Conservation (phyloP, 2,888 invertebrate species). For the Willowsia nigromaculata region DNA sequence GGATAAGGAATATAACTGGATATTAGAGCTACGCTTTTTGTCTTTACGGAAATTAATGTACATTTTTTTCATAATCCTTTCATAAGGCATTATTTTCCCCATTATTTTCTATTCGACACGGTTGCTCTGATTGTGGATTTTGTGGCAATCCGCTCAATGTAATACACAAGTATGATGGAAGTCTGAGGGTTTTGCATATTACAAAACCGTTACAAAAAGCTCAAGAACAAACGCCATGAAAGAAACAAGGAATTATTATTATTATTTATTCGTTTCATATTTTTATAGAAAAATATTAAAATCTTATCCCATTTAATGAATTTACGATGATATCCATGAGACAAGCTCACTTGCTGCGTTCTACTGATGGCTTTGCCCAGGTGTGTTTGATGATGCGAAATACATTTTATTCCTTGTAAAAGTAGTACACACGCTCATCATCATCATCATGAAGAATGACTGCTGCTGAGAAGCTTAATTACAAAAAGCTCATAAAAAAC, state of each 20-base stretch:
- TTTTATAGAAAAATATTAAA: neutral
- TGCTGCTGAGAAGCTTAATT: conserved; percentile 45
- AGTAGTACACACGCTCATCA: conserved; percentile 4
- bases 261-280: conserved; percentile 13
- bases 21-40: conserved; percentile 39
- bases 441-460: neutral
- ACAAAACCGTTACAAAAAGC: conserved; percentile 32
- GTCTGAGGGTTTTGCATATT: conserved; percentile 38
- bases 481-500: conserved; percentile 10
- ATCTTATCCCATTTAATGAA: conserved; percentile 39
- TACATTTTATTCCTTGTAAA: neutral
- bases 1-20: conserved; percentile 41
- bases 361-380: too few relatives aligned
- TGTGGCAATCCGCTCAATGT: neutral
- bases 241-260: neutral
- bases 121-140: conserved; percentile 35
- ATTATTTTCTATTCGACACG: conserved; percentile 50
- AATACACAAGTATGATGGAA: neutral
- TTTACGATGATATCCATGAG: conserved; percentile 60
- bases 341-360: neutral
- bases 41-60: conserved; percentile 19
- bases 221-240: neutral
- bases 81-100: conserved; percentile 2
- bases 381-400: neutral
- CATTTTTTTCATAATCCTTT: neutral